Evolutionary conservation across 2,113 vertebrate species (phyloP).

Genomic region (Elephantulus edwardii): DNA sequence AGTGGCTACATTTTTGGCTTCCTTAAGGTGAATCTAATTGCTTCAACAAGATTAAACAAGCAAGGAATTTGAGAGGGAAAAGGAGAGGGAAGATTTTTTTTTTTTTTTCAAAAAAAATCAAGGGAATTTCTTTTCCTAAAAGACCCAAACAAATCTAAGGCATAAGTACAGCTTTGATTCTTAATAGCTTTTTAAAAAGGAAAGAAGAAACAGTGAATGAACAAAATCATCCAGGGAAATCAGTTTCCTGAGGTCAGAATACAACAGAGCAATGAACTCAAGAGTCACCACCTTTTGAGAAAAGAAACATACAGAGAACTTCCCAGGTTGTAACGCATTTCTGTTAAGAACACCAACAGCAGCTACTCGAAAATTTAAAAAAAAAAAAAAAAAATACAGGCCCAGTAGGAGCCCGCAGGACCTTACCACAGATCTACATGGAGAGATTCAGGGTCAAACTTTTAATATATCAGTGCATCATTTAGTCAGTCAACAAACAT

Average conservation of each 20-base stretch:
- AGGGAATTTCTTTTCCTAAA: slow-evolving; percentile 64
- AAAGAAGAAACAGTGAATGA: neutral
- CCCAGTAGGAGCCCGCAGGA: neutral
- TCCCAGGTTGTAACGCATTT: neutral
- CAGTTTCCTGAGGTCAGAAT: neutral
- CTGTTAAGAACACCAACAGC: neutral
- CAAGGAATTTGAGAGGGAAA: slow-evolving; percentile 71
- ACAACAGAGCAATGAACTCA: neutral
- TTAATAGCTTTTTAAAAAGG: neutral
- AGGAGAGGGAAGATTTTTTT: slow-evolving; percentile 26
- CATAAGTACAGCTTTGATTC: slow-evolving; percentile 6
- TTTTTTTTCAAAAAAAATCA: slow-evolving; percentile 8
- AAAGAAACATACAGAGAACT: neutral
- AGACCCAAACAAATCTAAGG: slow-evolving; percentile 64
- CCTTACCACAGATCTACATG: neutral
- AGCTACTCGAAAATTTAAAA: neutral
- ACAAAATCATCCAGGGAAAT: neutral
- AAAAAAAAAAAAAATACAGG: neutral
- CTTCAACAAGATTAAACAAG: slow-evolving; percentile 77
- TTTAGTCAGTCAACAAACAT: neutral
- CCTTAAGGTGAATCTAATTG: slow-evolving; percentile 62
- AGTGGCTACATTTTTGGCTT: slow-evolving; percentile 34
- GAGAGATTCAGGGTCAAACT: neutral
- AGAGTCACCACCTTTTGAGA: neutral
- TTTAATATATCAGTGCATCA: neutral